Conservation (phyloP, 2,888 invertebrate species). For the Priocnemis perturbator region DNA sequence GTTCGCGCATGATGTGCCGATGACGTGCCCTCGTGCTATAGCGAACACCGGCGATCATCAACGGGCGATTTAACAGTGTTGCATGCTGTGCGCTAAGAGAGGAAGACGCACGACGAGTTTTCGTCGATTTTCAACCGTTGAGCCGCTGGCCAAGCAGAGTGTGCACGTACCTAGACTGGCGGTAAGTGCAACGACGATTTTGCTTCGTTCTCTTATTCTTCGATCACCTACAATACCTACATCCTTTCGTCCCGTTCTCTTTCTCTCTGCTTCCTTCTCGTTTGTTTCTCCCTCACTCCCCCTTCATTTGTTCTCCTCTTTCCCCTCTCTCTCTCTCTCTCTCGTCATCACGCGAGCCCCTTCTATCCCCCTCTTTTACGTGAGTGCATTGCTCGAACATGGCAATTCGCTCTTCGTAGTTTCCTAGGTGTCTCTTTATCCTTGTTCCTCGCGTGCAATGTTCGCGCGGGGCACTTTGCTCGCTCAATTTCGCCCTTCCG, state of each 20-base stretch:
- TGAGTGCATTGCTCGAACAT: conserved; percentile 4
- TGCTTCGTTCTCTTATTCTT: neutral
- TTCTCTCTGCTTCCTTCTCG: neutral
- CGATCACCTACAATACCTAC: neutral
- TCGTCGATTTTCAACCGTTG: conserved; percentile 25
- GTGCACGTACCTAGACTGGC: conserved; percentile 47
- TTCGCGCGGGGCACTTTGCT: neutral
- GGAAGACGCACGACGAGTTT: conserved; percentile 19
- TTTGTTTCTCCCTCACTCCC: neutral
- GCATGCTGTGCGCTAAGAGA: conserved; percentile 43
- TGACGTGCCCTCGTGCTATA: conserved; percentile 30
- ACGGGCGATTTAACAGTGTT: conserved; percentile 16
- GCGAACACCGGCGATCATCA: neutral
- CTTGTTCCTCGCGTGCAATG: no score
- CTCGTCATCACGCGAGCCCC: conserved; percentile 15
- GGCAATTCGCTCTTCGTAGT: conserved; percentile 2
- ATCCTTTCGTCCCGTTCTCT: conserved; percentile 2
- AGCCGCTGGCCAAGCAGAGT: conserved; percentile 34
- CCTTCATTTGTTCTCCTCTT: no score
- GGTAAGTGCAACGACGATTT: conserved; percentile 42
- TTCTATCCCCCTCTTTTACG: neutral
- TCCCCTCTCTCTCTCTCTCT: conserved; percentile 1
- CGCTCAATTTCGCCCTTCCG: conserved; percentile 2
- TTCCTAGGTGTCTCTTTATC: no score
- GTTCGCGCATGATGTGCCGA: conserved; percentile 19